Conservation (phyloP, 2,113 vertebrate species). For the Etia nguti region DNA sequence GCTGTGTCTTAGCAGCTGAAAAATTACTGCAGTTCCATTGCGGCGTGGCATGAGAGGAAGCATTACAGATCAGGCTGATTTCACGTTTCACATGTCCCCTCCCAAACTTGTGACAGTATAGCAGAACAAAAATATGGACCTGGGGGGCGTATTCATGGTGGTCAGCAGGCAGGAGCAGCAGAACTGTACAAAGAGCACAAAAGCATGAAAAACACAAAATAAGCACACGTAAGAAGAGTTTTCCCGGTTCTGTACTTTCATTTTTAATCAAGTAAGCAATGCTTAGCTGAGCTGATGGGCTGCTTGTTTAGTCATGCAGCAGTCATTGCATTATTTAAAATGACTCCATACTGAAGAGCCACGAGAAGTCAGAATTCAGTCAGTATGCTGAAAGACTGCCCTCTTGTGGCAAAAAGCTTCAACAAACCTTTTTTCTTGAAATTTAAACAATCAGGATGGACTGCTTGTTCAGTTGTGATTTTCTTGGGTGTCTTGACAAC, state of each 20-base stretch:
- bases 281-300: background rate
- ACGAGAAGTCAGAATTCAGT: background rate
- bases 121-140: background rate
- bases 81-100: background rate
- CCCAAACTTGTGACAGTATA: background rate
- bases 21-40: background rate
- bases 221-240: too few species aligned
- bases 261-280: too few species aligned
- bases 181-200: too few species aligned
- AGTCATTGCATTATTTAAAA: background rate
- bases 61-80: background rate
- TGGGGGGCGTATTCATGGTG: too few species aligned
- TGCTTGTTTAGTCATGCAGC: background rate
- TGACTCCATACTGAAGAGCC: background rate
- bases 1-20: background rate
- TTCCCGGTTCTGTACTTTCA: too few species aligned
- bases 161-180: too few species aligned
- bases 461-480: background rate
- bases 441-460: background rate
- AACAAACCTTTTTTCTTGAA: background rate
- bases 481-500: background rate
- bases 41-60: background rate
- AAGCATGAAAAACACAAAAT: too few species aligned
- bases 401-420: constrained; percentile 6
- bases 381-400: background rate